Percentiles rank a stretch among this genome's conserved stretches.
Evolutionary conservation across 2,888 invertebrate genomes (phyloP).

Genomic region (Chironomus tentans): DNA sequence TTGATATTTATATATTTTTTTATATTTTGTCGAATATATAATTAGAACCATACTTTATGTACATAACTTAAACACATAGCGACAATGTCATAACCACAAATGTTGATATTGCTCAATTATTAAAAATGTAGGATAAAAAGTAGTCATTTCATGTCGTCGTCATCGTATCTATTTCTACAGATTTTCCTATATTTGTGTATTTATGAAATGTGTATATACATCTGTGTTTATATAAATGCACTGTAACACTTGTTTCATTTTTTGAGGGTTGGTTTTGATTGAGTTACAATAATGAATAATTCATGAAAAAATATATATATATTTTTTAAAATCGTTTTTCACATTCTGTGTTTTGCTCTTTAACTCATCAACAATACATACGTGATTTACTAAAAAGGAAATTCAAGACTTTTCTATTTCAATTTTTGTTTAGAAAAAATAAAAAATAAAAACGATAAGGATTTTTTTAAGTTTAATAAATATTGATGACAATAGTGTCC

Average conservation of each 20-base stretch:
- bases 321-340: conserved; percentile 20
- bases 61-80: neutral
- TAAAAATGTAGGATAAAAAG: neutral
- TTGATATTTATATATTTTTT: neutral
- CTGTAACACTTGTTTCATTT: neutral
- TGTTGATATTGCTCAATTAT: neutral
- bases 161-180: neutral
- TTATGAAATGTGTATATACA: too few species aligned
- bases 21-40: neutral
- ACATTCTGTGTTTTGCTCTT: neutral
- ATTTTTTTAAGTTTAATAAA: too few species aligned
- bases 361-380: neutral
- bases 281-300: conserved; percentile 16
- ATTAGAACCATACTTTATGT: neutral
- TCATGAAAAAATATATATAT: conserved; percentile 8
- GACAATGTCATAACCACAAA: neutral
- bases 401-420: too few species aligned
- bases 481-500: too few species aligned
- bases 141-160: neutral
- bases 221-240: neutral
- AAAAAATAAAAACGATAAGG: too few species aligned
- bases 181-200: too few species aligned
- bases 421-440: too few species aligned
- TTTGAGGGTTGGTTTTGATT: conserved; percentile 12
- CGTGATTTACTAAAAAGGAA: neutral